Conservation (phyloP, 1,140 invertebrate genomes). For the Asbolus verrucosus region DNA sequence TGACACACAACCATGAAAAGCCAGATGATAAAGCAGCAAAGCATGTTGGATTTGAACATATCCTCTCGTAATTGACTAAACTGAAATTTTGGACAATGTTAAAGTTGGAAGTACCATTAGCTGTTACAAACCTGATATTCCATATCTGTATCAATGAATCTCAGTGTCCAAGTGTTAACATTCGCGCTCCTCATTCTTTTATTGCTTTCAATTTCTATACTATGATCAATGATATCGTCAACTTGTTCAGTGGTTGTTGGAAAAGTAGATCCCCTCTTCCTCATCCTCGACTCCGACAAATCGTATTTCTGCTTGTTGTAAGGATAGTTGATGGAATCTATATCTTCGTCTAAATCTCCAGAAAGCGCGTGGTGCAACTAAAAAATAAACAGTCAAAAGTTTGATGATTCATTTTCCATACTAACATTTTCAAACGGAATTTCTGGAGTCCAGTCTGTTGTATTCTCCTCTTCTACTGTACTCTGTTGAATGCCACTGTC, state of each 20-base stretch:
- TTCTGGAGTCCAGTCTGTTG: conserved; percentile 88
- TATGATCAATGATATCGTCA: conserved; percentile 88
- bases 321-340: conserved; percentile 57
- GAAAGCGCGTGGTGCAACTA: conserved; percentile 59
- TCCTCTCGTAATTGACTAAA: conserved; percentile 91
- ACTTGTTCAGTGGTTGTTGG: conserved; percentile 74
- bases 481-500: conserved; percentile 64
- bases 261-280: conserved; percentile 50
- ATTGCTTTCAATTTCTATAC: conserved; percentile 93
- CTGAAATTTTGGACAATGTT: no score
- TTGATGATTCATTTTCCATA: background rate
- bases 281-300: conserved; percentile 41
- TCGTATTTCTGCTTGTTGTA: conserved; percentile 58
- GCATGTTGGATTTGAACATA: conserved; percentile 95
- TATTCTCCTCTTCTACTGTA: conserved; percentile 80
- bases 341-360: conserved; percentile 60
- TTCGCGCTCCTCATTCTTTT: conserved; percentile 90
- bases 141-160: conserved; percentile 81
- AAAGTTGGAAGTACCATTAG: no score
- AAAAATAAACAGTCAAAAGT: conserved; percentile 43
- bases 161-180: conserved; percentile 86
- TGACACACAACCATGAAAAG: conserved; percentile 83
- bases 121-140: conserved; percentile 69
- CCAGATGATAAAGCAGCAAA: conserved; percentile 92
- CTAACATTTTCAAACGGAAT: conserved; percentile 91